Evolutionary conservation across 1,140 invertebrate genomes (phyloP), one percentile per base, ranked within the genome.

Genomic region (Drosophila elegans): DNA sequence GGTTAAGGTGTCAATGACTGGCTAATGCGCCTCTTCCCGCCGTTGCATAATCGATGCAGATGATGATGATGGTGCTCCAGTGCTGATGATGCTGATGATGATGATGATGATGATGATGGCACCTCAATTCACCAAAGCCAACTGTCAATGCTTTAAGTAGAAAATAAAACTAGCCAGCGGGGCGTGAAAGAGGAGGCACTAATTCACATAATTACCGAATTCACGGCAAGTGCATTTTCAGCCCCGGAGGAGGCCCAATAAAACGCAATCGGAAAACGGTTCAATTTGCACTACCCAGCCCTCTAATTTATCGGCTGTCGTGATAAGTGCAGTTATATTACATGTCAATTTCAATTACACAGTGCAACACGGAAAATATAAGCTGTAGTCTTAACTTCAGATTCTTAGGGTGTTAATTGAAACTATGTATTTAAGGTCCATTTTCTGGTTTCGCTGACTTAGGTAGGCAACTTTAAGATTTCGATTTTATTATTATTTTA

Each of bases 1-100:
- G 67, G 36, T 71, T 71, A 52, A 67, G 72, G 73, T 78, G 76
- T 78, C 76, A 78, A 73, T 78, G 76, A 78, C 76, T 78, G 76
- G 41, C 61, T 78, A 78, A 78, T 78, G 76, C 73, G 49, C 45
- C 36, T 42, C 52, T 41, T 42, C 52, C 72, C 51, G 60, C 21
- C 72, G 36, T 71, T 71, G 38, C 53, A 71, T 71, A 71, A 71
- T 55, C 51, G 64, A 51, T 64, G 42, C 34, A 52, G 27, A 69
- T 69, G 67, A 57, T 57, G 67, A 32, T 32, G 29, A 32, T 32
- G 29, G 16, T 21, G 16, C 16, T 21, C 16, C 16, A 21, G 6
- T 32, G 29, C 1, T 29, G 27, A 5, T 32, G 29, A 2, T 32
- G 29, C 5, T 71, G 64, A 57, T 71, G 67, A 5, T 32, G 29